These are phyloP conservation scores for Margarornis squamiger DNA, from an alignment of 2,797 vertebrate genomes.

Conservation along the genomic window DNA sequence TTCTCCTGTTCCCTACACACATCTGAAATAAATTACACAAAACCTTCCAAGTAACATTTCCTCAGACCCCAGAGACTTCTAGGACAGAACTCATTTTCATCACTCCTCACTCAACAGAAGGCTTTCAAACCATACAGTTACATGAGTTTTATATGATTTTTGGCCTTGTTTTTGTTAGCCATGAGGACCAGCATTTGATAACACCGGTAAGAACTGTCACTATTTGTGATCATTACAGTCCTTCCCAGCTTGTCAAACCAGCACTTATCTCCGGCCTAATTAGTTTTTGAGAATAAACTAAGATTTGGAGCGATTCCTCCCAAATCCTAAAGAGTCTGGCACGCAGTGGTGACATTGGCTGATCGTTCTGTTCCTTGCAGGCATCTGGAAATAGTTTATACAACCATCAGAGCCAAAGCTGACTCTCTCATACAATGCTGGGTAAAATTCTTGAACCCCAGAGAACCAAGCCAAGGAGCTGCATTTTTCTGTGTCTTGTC, in stretches of 20 bases:
- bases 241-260: slow-evolving; percentile 44
- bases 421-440: not conserved
- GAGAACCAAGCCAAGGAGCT: not conserved
- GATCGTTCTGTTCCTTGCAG: slow-evolving; percentile 52
- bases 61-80: not conserved
- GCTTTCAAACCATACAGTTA: not conserved
- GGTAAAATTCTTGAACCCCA: not conserved
- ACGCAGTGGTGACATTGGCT: not conserved
- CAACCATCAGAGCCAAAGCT: slow-evolving; percentile 14
- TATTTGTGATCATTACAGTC: not conserved
- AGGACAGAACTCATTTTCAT: not conserved
- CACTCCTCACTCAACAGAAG: not conserved
- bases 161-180: not conserved
- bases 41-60: not conserved
- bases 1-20: not conserved
- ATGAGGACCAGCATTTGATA: not conserved
- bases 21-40: slow-evolving; percentile 17
- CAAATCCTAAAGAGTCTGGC: slow-evolving; percentile 42
- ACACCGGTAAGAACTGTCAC: not conserved
- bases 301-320: slow-evolving; percentile 9
- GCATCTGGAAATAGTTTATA: slow-evolving; percentile 55
- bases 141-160: not conserved
- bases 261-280: slow-evolving; percentile 15
- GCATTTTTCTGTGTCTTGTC: not conserved
- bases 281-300: slow-evolving; percentile 26